These are phyloP conservation scores for Carapus acus DNA, from an alignment of 2,797 vertebrate species.

Conservation along the genomic window DNA sequence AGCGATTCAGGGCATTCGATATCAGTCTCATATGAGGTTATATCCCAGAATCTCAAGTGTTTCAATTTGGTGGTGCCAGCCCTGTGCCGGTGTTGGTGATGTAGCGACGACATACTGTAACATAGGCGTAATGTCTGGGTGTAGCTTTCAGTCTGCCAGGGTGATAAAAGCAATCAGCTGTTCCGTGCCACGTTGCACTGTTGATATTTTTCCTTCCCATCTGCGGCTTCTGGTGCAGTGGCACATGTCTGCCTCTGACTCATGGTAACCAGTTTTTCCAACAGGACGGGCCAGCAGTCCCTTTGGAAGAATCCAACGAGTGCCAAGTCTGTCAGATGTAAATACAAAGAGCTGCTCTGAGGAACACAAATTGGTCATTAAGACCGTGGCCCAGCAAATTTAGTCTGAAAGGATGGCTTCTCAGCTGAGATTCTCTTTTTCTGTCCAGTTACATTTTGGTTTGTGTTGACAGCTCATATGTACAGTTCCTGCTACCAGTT, in stretches of 20 bases:
- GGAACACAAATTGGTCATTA: too few species aligned
- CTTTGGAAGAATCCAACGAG: conserved; percentile 5
- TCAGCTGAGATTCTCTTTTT: conserved; percentile 13
- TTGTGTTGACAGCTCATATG: too few species aligned
- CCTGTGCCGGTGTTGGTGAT: not conserved
- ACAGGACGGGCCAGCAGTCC: conserved; percentile 20
- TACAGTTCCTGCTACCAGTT: too few species aligned
- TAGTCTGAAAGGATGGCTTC: too few species aligned
- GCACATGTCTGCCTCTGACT: conserved; percentile 27
- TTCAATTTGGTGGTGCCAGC: not conserved
- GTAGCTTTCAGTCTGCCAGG: conserved; percentile 32
- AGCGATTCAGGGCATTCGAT: too few species aligned
- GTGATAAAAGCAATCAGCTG: conserved; percentile 62
- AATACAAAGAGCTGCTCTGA: too few species aligned
- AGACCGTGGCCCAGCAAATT: too few species aligned
- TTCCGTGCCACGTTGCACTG: conserved; percentile 69
- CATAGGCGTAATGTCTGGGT: conserved; percentile 22
- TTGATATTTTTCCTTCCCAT: conserved; percentile 45
- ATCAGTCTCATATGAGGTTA: too few species aligned
- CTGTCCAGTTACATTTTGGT: too few species aligned
- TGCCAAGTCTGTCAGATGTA: too few species aligned
- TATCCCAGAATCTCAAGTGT: too few species aligned
- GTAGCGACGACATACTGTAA: too few species aligned
- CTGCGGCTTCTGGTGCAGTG: conserved; percentile 5
- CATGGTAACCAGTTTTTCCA: conserved; percentile 9